Conservation (phyloP, 2,113 vertebrate species). For the Pelusios castaneus region DNA sequence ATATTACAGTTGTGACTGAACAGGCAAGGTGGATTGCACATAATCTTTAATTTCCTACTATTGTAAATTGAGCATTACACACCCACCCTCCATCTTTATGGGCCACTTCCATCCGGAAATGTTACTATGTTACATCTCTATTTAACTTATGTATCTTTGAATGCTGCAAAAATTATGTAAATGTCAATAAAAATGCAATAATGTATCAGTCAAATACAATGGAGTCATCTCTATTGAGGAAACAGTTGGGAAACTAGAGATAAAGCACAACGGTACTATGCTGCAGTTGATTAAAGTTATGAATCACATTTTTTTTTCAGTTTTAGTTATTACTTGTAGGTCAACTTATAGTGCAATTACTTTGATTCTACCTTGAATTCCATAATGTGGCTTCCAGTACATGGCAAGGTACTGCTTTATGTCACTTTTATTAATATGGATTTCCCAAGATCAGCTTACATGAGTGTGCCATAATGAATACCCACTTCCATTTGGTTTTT, state of each 20-base stretch:
- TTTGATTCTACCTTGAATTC: constrained; percentile 65
- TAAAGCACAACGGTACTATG: constrained; percentile 61
- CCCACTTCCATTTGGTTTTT: background rate
- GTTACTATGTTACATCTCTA: constrained; percentile 60
- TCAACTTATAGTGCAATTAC: constrained; percentile 69
- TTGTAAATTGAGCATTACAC: constrained; percentile 60
- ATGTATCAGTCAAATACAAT: constrained; percentile 63
- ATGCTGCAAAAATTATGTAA: constrained; percentile 75
- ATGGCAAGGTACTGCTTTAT: background rate
- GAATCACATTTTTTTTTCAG: constrained; percentile 67
- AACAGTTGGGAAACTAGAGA: constrained; percentile 67
- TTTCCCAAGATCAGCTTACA: background rate
- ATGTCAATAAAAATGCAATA: constrained; percentile 75
- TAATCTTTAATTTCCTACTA: constrained; percentile 61
- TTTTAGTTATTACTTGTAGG: constrained; percentile 68
- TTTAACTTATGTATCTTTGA: constrained; percentile 69
- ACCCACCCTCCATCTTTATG: constrained; percentile 63
- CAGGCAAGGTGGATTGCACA: constrained; percentile 2
- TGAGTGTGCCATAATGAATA: background rate
- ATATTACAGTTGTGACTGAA: background rate
- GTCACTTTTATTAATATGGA: constrained; percentile 26
- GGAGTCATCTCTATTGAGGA: constrained; percentile 60
- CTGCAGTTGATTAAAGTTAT: constrained; percentile 76
- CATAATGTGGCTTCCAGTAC: constrained; percentile 32
- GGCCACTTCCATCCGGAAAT: constrained; percentile 68